These are phyloP conservation scores for Montifringilla adamsi DNA, from an alignment of 2,113 vertebrate species.

Conservation along the genomic window DNA sequence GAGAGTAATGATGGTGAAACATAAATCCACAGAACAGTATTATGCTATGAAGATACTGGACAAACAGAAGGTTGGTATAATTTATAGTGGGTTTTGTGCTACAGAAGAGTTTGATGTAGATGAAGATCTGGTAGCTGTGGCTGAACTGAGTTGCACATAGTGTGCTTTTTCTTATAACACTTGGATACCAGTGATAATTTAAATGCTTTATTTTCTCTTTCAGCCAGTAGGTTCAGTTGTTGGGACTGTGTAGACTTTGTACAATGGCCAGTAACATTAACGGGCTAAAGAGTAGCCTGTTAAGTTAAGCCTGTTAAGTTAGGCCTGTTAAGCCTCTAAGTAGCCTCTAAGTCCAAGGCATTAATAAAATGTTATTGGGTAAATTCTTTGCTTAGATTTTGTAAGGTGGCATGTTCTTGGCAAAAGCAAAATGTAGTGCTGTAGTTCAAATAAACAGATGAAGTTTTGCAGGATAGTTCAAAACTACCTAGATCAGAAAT, in stretches of 20 bases:
- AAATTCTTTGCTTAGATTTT: neutral
- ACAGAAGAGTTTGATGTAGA: neutral
- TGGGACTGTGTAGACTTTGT: neutral
- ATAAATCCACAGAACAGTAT: conserved; percentile 95
- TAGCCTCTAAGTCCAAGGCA: neutral
- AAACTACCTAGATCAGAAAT: neutral
- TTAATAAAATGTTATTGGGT: neutral
- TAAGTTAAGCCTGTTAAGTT: no score
- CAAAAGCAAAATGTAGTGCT: neutral
- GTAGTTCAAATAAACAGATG: neutral
- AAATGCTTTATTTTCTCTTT: neutral
- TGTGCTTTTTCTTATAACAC: neutral
- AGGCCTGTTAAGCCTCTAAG: neutral
- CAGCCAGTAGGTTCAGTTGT: neutral
- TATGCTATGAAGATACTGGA: conserved; percentile 99
- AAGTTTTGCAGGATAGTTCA: neutral
- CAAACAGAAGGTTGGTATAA: conserved; percentile 91
- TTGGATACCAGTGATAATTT: neutral
- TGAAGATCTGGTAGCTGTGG: neutral
- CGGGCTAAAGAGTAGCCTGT: neutral
- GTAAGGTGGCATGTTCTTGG: neutral
- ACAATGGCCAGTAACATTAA: neutral
- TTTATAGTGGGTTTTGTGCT: neutral
- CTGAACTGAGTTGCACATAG: neutral
- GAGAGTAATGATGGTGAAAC: conserved; percentile 97